phyloP scores from a whole-genome alignment of 2,797 vertebrate genomes.

The Bovichtus diacanthus region DNA sequence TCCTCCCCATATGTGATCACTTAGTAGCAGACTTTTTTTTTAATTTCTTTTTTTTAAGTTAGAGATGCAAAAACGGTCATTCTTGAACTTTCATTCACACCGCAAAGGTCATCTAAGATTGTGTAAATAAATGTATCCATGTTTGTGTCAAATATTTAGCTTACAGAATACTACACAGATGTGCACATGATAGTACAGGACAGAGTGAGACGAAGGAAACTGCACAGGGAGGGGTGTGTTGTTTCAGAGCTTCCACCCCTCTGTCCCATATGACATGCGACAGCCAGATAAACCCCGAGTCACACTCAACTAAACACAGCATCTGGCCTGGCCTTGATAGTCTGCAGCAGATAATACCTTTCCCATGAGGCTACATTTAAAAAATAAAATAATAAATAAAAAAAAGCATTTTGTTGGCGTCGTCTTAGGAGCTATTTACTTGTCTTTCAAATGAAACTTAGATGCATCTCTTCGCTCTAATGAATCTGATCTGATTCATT shows the following conservation, averaged over 20 bases:
- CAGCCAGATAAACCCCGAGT: conserved; percentile 52
- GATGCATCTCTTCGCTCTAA: neutral
- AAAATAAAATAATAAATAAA: too few species aligned
- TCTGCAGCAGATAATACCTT: conserved; percentile 26
- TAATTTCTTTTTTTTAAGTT: neutral
- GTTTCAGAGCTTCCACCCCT: conserved; percentile 45
- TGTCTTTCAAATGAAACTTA: neutral
- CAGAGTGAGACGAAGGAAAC: conserved; percentile 1
- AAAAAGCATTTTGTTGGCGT: neutral
- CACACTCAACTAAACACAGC: conserved; percentile 22
- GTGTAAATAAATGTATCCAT: neutral
- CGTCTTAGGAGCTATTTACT: neutral
- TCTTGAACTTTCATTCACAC: conserved; percentile 33
- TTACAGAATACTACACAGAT: neutral
- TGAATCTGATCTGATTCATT: too few species aligned
- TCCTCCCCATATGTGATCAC: conserved; percentile 51
- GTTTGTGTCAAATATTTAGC: conserved; percentile 15
- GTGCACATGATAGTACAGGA: neutral
- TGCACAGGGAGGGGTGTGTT: conserved; percentile 44
- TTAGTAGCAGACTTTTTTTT: conserved; percentile 15
- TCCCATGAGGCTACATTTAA: too few species aligned
- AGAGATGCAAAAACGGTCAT: conserved; percentile 4
- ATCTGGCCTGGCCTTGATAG: neutral
- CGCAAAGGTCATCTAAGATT: conserved; percentile 13
- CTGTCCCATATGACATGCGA: conserved; percentile 45